Conservation (phyloP, 2,888 invertebrate species). For the Phengaris arion region DNA sequence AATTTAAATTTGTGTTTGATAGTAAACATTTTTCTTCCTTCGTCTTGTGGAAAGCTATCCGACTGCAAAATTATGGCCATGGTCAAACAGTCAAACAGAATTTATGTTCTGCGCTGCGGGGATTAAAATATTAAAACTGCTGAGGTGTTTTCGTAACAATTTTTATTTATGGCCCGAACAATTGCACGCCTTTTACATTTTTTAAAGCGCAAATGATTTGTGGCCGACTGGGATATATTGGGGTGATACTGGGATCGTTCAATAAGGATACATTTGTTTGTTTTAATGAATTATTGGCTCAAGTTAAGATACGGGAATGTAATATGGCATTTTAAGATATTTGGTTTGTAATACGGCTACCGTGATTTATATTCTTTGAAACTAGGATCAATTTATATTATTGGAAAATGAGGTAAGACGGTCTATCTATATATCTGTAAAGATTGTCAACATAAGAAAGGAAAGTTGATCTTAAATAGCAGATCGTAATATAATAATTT, state of each 20-base stretch:
- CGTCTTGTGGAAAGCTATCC: constrained; percentile 38
- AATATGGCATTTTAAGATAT: neutral
- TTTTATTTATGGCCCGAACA: constrained; percentile 66
- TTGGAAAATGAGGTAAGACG: too few species aligned
- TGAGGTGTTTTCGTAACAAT: constrained; percentile 65
- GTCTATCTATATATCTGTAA: too few species aligned
- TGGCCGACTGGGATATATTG: constrained; percentile 53
- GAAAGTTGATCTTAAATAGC: too few species aligned
- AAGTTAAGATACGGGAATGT: neutral
- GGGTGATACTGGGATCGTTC: constrained; percentile 42
- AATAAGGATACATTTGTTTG: constrained; percentile 15
- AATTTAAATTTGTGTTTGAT: neutral
- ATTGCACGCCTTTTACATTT: constrained; percentile 57
- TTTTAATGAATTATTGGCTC: constrained; percentile 43
- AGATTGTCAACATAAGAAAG: too few species aligned
- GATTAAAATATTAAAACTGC: constrained; percentile 74
- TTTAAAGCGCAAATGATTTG: constrained; percentile 59
- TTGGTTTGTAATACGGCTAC: too few species aligned
- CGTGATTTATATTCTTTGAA: too few species aligned
- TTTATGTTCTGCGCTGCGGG: constrained; percentile 56
- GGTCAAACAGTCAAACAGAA: constrained; percentile 62
- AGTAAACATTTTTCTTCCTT: constrained; percentile 24
- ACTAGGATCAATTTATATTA: too few species aligned
- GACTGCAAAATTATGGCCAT: constrained; percentile 45
- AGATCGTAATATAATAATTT: too few species aligned